Evolutionary conservation across 2,888 invertebrate species (phyloP).

Genomic region (Ferdinandea cuprea): DNA sequence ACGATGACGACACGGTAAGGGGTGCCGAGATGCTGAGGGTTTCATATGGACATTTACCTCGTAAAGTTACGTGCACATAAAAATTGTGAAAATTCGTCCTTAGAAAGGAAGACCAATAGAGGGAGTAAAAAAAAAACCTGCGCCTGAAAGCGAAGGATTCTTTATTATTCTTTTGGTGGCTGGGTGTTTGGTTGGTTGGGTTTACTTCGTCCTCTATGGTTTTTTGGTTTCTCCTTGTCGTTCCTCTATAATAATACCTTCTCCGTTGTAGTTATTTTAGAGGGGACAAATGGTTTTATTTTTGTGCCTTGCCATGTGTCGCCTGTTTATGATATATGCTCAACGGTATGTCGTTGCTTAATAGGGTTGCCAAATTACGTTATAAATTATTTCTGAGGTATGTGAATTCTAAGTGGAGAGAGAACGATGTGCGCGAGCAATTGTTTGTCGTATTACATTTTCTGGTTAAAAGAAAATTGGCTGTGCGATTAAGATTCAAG

Average conservation of each 20-base stretch:
- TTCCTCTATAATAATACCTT: constrained; percentile 10
- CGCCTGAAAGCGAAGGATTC: constrained; percentile 71
- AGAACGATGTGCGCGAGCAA: not conserved
- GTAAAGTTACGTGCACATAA: constrained; percentile 70
- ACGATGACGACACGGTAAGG: constrained; percentile 44
- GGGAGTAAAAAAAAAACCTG: constrained; percentile 23
- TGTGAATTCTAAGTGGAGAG: constrained; percentile 18
- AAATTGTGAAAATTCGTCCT: constrained; percentile 69
- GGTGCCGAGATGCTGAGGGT: constrained; percentile 52
- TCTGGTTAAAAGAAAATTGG: not conserved
- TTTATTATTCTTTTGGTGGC: constrained; percentile 72
- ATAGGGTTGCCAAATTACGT: constrained; percentile 72
- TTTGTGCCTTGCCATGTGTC: constrained; percentile 62
- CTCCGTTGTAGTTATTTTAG: constrained; percentile 51
- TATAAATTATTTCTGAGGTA: constrained; percentile 53
- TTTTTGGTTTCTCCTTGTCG: too few species aligned
- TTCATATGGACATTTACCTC: constrained; percentile 74
- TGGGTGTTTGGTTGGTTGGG: constrained; percentile 53
- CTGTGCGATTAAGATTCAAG: constrained; percentile 4
- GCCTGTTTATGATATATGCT: constrained; percentile 74
- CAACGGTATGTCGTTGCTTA: constrained; percentile 66
- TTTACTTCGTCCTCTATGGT: constrained; percentile 47
- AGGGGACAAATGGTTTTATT: constrained; percentile 73
- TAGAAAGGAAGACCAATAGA: constrained; percentile 27
- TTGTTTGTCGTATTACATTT: constrained; percentile 11